Evolutionary conservation across 2,888 invertebrate species (phyloP).

Genomic region (Acrocyrtus sp.): DNA sequence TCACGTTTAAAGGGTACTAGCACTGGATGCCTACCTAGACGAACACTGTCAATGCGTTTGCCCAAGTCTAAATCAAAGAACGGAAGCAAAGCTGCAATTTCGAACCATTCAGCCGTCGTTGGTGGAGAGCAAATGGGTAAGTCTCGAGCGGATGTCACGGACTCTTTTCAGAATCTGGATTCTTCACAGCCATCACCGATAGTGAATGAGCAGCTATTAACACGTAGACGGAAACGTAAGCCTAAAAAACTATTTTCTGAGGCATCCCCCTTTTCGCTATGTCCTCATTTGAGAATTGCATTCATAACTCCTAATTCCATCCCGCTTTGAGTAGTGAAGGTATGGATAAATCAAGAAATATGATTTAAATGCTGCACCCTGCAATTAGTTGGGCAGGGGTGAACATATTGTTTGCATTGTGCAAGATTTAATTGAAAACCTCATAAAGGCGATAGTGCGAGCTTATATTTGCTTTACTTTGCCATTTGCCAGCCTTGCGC

Average conservation of each 20-base stretch:
- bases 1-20: slow-evolving; percentile 36
- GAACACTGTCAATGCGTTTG: slow-evolving; percentile 43
- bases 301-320: no score
- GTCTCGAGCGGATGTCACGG: slow-evolving; percentile 40
- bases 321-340: no score
- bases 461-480: no score
- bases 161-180: slow-evolving; percentile 46
- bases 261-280: slow-evolving; percentile 24
- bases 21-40: slow-evolving; percentile 47
- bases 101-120: no score
- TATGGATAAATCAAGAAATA: slow-evolving; percentile 12
- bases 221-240: slow-evolving; percentile 48
- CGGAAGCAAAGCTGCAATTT: slow-evolving; percentile 29
- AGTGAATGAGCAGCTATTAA: slow-evolving; percentile 27
- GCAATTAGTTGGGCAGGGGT: slow-evolving; percentile 36
- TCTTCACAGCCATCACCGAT: slow-evolving; percentile 23
- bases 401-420: slow-evolving; percentile 36
- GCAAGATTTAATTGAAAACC: slow-evolving; percentile 40
- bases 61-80: slow-evolving; percentile 29
- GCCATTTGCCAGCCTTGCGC: no score
- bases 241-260: slow-evolving; percentile 21
- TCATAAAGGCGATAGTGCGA: slow-evolving; percentile 6
- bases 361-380: slow-evolving; percentile 27
- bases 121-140: slow-evolving; percentile 16
- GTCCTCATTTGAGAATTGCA: background rate